Base-by-base conservation (phyloP, 1,140 invertebrate genomes). In the Megalonaias nervosa region DNA sequence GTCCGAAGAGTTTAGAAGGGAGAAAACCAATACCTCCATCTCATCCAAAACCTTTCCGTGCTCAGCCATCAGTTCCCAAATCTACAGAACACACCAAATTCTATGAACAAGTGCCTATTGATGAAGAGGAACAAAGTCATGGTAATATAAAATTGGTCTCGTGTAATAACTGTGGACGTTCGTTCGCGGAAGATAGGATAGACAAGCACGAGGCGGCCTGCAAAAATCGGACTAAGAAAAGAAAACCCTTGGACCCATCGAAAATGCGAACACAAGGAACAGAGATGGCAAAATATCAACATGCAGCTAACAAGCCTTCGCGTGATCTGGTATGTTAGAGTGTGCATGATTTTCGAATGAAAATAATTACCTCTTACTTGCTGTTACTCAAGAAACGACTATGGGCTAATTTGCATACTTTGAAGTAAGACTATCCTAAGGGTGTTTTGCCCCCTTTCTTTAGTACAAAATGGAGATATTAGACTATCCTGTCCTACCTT, bases 221-320 rank as follows among this genome's bases (percentile, higher is more conserved):
- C 80, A 82, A 82, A 19, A 88, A 85, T 12, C 91, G 92, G 12
- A 92, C 93, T 26, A 91, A 90, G 80, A 87, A 87, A 77, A 92
- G 97, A 75, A 97, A 97, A 91, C 93, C 94, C 14, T 98, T 97
- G 88, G 97, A 99, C 90, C 94, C 95, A 16, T 92, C 94, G 9
- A 96, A 96, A 88, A 95, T 95, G 87, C 92, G 97, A 64, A 92
- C 96, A 13, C 91, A 94, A 90, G 97, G 97, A 31, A 98, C 97
- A 0, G 97, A 98, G 84, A 93, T 95, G 26, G 96, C 97, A 84
- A 92, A 93, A 72, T 97, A 94, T 88, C 38, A 48, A 48, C 38
- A 48, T 48, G 38, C 38, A 11, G 38, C 38, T 11, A 48, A 48
- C 38, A 48, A 48, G 38, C 38, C 38, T 48, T 48, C 38, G 6